Evolutionary conservation across 2,888 invertebrate species (phyloP), one percentile per base, ranked within the genome.

Genomic region (Lasioglossum calceatum): DNA sequence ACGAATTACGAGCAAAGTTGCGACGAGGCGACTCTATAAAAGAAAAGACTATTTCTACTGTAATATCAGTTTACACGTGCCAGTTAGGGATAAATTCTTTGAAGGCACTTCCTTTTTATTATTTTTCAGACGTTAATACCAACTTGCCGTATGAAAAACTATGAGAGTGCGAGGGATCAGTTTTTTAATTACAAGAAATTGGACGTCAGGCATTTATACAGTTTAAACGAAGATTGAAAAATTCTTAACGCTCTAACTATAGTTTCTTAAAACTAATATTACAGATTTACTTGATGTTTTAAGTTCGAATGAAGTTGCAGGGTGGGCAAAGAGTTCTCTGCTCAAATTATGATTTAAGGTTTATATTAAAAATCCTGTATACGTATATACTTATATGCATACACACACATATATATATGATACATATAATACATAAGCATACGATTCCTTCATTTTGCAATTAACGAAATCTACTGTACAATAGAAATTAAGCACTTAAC

Each of bases 91-190:
- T 50, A 85, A 82, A 79, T 88, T 87, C 84, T 93, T 92, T 94
- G 94, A 94, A 94, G 92, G 93, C 92, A 93, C 93, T 94, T 94
- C 94, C 92, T 94, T 94, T 95, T 95, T 95, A 88, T 92, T 94
- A 90, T 94, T 95, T 95, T 95, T 96, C 98, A 98, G 98, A 98
- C 96, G 98, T 98, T 96, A 98, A 97, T 96, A 97, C 98, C 96
- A 97, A 97, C 96, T 97, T 98, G 97, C 98, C 98, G 96, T 98
- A 98, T 96, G 98, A 98, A 97, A 98, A 98, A 97, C 97, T 98
- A 96, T 98, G 97, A 97, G 96, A 93, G 93, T 95, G 95, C 96
- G 96, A 92, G 96, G 95, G 96, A 95, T 95, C 96, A 94, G 93
- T 92, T 94, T 95, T 95, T 95, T 95, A 95, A 94, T 95, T 95